Conservation (phyloP, 2,888 invertebrate genomes). For the Brachyptera putata region DNA sequence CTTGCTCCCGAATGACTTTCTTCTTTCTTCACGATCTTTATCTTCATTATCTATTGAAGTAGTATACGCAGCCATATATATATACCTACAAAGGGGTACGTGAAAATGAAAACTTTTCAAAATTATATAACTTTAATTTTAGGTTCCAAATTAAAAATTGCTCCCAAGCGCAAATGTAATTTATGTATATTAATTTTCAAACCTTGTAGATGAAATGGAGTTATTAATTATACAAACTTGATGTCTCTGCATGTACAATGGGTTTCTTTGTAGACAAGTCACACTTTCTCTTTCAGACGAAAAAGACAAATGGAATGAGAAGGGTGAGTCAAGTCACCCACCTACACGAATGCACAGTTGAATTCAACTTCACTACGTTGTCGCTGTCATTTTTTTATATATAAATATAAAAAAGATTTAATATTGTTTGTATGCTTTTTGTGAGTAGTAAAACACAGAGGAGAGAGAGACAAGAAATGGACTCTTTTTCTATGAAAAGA, state of each 20-base stretch:
- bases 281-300: neutral
- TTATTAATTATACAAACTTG: neutral
- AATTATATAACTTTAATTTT: neutral
- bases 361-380: neutral
- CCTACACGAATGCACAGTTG: neutral
- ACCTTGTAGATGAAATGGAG: neutral
- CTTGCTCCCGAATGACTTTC: neutral
- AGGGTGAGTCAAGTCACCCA: neutral
- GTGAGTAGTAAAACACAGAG: constrained; percentile 9
- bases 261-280: neutral
- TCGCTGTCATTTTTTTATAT: constrained; percentile 24
- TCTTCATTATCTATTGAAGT: neutral
- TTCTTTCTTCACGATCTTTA: neutral
- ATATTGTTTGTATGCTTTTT: constrained; percentile 31
- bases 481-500: constrained; percentile 21
- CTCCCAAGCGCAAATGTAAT: neutral
- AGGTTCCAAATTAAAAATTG: neutral
- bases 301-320: neutral
- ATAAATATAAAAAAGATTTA: constrained; percentile 32
- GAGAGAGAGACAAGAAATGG: constrained; percentile 21
- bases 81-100: too few relatives aligned
- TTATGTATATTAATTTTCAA: constrained; percentile 13
- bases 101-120: too few relatives aligned
- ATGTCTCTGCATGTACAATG: neutral
- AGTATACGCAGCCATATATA: too few relatives aligned